Conservation (phyloP, 2,113 vertebrate species). For the Urocitellus parryii region DNA sequence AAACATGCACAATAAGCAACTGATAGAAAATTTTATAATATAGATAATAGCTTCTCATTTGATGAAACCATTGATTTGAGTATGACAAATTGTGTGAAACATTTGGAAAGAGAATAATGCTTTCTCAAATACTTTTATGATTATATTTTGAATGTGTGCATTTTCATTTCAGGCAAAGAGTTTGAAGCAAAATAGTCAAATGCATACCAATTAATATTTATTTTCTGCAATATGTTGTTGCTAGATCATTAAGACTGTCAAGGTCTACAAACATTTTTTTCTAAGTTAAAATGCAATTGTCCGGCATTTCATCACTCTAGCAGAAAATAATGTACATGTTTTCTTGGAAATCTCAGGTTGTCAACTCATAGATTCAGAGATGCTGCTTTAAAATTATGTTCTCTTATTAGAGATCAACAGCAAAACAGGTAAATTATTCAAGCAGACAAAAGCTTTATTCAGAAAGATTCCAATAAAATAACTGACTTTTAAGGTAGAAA, state of each 20-base stretch:
- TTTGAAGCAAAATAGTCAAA: neutral
- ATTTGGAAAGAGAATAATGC: neutral
- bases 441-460: neutral
- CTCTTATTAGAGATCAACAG: neutral
- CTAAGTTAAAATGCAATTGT: neutral
- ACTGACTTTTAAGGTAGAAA: neutral
- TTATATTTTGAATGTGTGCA: neutral
- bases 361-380: neutral
- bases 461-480: neutral
- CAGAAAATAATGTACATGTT: neutral
- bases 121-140: constrained; percentile 29
- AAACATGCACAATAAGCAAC: neutral
- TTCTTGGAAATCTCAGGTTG: neutral
- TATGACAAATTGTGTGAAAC: neutral
- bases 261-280: neutral
- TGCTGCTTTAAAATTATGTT: neutral
- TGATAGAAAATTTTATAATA: neutral
- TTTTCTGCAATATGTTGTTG: neutral
- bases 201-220: neutral
- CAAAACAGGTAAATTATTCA: neutral
- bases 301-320: neutral
- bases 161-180: constrained; percentile 2
- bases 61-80: neutral
- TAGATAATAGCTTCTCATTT: neutral
- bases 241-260: neutral